Conservation (phyloP, 2,797 vertebrate genomes). For the Percopsis omiscomaycus region DNA sequence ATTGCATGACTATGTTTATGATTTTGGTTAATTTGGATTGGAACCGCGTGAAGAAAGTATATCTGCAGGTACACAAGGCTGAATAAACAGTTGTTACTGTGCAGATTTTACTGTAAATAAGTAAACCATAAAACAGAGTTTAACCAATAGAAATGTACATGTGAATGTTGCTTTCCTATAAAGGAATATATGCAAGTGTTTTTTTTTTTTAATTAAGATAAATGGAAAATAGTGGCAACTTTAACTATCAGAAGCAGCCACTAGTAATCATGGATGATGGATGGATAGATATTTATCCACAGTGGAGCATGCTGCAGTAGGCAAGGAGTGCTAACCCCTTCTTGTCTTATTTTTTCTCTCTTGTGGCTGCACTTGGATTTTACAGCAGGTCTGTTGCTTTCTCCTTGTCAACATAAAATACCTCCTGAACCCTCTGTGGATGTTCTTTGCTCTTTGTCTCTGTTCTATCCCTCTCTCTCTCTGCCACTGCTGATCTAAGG, state of each 20-base stretch:
- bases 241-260: too few species aligned
- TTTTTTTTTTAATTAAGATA: background rate
- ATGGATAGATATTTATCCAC: background rate
- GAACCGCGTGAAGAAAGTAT: background rate
- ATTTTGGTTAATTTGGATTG: background rate
- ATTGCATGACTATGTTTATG: background rate
- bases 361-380: constrained; percentile 73
- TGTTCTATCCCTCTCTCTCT: constrained; percentile 23
- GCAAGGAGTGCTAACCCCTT: constrained; percentile 40
- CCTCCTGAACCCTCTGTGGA: background rate
- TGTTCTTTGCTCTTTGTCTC: constrained; percentile 20
- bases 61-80: constrained; percentile 6
- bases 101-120: background rate
- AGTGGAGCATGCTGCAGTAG: constrained; percentile 7
- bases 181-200: too few species aligned
- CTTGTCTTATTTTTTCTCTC: constrained; percentile 33
- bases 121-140: constrained; percentile 2
- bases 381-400: constrained; percentile 80
- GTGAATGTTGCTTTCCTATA: background rate
- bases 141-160: background rate
- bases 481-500: constrained; percentile 27
- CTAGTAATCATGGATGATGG: background rate
- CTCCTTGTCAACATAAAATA: constrained; percentile 37
- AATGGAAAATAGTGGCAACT: too few species aligned
- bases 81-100: constrained; percentile 31